Percentiles rank a stretch among this genome's conserved stretches.
These are phyloP conservation scores for Pseudotriccus pelzelni DNA, from an alignment of 2,797 vertebrate genomes.

Conservation along the genomic window DNA sequence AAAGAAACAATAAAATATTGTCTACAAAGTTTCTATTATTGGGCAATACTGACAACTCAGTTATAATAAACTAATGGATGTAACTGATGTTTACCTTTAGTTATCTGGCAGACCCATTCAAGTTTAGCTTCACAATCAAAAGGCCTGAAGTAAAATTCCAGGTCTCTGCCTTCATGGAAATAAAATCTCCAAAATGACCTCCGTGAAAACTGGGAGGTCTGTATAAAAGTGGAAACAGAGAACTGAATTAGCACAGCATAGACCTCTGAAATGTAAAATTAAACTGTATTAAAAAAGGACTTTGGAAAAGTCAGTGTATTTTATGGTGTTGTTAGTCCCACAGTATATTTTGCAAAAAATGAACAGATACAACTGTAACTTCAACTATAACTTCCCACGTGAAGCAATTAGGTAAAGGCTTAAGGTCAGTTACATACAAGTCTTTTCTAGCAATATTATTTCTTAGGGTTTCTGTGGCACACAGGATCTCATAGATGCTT, in stretches of 20 bases:
- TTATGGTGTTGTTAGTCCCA: neutral
- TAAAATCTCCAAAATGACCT: constrained; percentile 54
- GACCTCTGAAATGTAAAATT: neutral
- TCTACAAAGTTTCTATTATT: neutral
- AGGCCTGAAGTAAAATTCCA: constrained; percentile 82
- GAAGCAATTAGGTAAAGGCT: neutral
- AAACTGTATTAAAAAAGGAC: neutral
- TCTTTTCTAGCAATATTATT: neutral
- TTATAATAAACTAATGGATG: neutral
- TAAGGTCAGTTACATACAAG: neutral
- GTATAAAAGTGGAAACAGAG: neutral
- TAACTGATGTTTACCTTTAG: constrained; percentile 81
- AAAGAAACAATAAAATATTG: neutral
- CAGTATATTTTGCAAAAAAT: neutral
- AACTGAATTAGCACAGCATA: neutral
- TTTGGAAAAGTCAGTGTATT: neutral
- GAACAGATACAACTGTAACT: neutral
- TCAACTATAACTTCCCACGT: neutral
- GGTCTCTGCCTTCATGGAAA: constrained; percentile 53
- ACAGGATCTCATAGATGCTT: neutral
- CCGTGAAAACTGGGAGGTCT: constrained; percentile 64
- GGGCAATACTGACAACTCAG: neutral
- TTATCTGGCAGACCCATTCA: constrained; percentile 95
- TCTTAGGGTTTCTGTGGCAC: neutral
- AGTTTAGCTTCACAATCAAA: constrained; percentile 91